Evolutionary conservation across 2,888 invertebrate species (phyloP).

Genomic region (Seira musarum): DNA sequence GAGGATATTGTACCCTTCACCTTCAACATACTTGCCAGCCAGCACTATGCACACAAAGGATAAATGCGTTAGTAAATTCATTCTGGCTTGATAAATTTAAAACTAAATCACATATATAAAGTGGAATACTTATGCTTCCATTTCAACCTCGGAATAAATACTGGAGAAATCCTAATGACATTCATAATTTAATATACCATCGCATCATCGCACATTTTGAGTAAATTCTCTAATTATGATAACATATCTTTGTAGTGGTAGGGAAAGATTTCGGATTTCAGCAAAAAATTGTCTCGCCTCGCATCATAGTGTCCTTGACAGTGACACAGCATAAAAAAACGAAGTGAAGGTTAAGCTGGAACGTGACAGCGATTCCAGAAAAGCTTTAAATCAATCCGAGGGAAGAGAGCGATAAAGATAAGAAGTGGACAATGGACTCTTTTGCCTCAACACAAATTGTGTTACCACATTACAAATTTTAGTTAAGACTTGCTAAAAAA

Average conservation of each 20-base stretch:
- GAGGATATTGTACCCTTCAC: conserved; percentile 19
- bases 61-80: neutral
- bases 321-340: neutral
- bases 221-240: neutral
- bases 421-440: too few species aligned
- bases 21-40: neutral
- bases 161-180: neutral
- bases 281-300: neutral
- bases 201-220: neutral
- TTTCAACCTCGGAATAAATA: neutral
- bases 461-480: too few species aligned
- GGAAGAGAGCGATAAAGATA: too few species aligned
- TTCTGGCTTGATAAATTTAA: neutral
- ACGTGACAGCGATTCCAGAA: too few species aligned
- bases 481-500: neutral
- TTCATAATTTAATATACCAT: neutral
- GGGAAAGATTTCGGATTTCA: neutral
- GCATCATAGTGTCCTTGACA: neutral
- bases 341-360: too few species aligned
- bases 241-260: neutral
- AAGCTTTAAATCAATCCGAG: too few species aligned
- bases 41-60: neutral
- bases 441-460: too few species aligned
- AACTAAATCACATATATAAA: too few species aligned
- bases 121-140: too few species aligned